Evolutionary conservation across 2,888 invertebrate species (phyloP), one percentile per base, ranked within the genome.

Genomic region (Mesodorylaimus sp.): DNA sequence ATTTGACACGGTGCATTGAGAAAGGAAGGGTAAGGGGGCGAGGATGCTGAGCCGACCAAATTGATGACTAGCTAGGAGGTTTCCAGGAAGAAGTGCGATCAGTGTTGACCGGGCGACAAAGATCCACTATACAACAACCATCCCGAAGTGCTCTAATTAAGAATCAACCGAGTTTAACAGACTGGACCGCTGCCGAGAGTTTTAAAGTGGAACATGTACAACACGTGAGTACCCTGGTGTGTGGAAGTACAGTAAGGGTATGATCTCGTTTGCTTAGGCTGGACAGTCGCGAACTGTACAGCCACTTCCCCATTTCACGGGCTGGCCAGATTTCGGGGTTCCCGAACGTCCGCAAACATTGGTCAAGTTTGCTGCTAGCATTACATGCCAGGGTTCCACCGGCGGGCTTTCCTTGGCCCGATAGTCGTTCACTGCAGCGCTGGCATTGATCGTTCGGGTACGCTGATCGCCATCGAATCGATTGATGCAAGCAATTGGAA

Each of bases 241-340:
- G 16, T 32, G 10, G 10, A 32, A 10, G 10, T 32, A 13, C 16
- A 32, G 16, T 32, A 32, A 13, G 32, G 10, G 32, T 32, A 10
- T 32, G 32, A 32, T 32, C 16, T 32, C 10, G 16, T 13, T 13
- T 32, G 32, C 10, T 16, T 16, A 32, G 10, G 10, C 16, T 32
- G 16, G 32, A 13, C 16, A 32, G 32, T 32, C 84, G 65, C 77
- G 93, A 58, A 83, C 85, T 27, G 77, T 95, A 45, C 76, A n/a
- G 83, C 54, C 93, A 95, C 71, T 88, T 91, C 74, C 93, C n/a
- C 93, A 95, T 72, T 95, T 91, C 73, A 88, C 86, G 54, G 91
- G 91, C 42, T 95, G 93, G 93, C 93, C 93, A 5, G 95, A 95
- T 74, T 95, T 95, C 71, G 91, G 91, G 52, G 91, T 91, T 53